phyloP scores from a whole-genome alignment of 2,797 vertebrate species.

The Mormyrops attenuatus region DNA sequence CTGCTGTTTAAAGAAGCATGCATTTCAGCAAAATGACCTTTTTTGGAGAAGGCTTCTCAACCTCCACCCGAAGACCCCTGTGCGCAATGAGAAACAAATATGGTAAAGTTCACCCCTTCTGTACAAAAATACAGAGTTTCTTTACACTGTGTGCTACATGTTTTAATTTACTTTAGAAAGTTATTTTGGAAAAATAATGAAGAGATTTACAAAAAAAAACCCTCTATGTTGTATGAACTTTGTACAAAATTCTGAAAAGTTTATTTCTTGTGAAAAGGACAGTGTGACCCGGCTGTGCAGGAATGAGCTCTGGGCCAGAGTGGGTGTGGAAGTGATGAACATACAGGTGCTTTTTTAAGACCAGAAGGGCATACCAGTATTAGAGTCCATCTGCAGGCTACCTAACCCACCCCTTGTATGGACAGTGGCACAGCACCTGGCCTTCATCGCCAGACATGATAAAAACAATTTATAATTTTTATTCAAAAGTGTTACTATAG shows the following conservation, averaged over 20 bases:
- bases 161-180: not conserved
- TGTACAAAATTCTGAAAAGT: not conserved
- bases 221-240: not conserved
- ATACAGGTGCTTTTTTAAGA: not conserved
- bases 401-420: not conserved
- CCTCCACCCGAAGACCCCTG: not conserved
- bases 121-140: not conserved
- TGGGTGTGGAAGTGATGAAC: not conserved
- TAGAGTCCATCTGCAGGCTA: not conserved
- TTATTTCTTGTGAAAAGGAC: not conserved
- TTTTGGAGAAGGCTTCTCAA: not conserved
- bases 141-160: not conserved
- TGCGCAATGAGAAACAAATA: not conserved
- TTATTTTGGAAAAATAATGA: not conserved
- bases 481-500: not conserved
- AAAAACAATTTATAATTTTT: not conserved
- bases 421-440: not conserved
- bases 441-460: not conserved
- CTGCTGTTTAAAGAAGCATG: not conserved
- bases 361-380: not conserved
- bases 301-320: not conserved
- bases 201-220: not conserved
- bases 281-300: not conserved
- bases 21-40: not conserved
- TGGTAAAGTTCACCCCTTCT: not conserved